Percentiles rank a stretch among this genome's conserved stretches.
phyloP scores from a whole-genome alignment of 2,888 invertebrate species.

The Coronaproctus castanopsis region DNA sequence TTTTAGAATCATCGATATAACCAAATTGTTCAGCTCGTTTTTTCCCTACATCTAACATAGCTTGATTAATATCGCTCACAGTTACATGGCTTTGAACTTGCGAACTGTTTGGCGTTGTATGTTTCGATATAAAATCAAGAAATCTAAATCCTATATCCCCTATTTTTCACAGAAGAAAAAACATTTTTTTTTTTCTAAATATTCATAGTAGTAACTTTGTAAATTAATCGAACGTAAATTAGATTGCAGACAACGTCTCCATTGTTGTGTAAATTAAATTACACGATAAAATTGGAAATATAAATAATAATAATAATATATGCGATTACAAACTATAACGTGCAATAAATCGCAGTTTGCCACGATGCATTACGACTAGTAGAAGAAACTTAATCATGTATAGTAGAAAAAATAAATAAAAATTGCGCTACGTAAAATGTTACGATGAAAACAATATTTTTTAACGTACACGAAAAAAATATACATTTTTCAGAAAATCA shows the following conservation, averaged over 20 bases:
- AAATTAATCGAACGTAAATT: neutral
- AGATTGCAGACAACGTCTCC: neutral
- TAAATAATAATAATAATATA: too few species aligned
- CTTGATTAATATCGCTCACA: conserved; percentile 74
- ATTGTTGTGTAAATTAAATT: too few species aligned
- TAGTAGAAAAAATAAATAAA: neutral
- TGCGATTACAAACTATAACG: too few species aligned
- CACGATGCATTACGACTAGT: too few species aligned
- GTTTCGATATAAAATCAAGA: conserved; percentile 33
- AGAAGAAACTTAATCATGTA: too few species aligned
- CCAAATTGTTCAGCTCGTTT: conserved; percentile 42
- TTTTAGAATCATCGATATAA: conserved; percentile 31
- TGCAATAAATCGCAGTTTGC: too few species aligned
- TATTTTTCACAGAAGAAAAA: conserved; percentile 23
- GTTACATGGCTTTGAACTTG: conserved; percentile 41
- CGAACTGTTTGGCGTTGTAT: conserved; percentile 5
- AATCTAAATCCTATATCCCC: conserved; percentile 82
- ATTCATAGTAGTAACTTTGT: neutral
- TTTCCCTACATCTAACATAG: conserved; percentile 86
- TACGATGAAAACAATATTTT: neutral
- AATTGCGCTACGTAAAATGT: neutral
- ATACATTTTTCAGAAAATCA: too few species aligned
- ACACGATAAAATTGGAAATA: too few species aligned
- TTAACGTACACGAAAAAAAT: neutral
- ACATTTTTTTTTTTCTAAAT: neutral